Evolutionary conservation across 1,140 invertebrate species (phyloP).

Genomic region (Whitmania pigra): DNA sequence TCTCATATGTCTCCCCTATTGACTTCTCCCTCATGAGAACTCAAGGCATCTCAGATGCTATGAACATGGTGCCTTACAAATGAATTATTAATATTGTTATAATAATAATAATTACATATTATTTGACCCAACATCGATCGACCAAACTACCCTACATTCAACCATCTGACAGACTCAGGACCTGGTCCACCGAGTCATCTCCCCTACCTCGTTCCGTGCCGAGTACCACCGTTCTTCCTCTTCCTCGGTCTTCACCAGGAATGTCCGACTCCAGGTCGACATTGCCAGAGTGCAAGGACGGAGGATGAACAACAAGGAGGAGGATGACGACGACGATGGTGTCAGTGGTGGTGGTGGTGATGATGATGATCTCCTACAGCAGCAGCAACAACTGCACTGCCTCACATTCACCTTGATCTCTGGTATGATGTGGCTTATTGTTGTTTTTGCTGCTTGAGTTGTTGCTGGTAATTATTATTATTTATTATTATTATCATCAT

Average conservation of each 20-base stretch:
- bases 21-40: too few relatives aligned
- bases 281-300: conserved; percentile 34
- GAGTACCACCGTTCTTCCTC: conserved; percentile 83
- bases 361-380: conserved; percentile 40
- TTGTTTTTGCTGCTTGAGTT: not conserved
- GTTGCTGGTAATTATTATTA: not conserved
- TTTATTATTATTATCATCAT: not conserved
- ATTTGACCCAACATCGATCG: too few relatives aligned
- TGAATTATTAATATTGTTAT: too few relatives aligned
- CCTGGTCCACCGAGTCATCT: conserved; percentile 88
- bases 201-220: conserved; percentile 90
- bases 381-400: conserved; percentile 61
- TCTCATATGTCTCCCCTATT: too few relatives aligned
- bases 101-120: too few relatives aligned
- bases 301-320: not conserved
- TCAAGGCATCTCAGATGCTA: too few relatives aligned
- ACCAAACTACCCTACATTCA: too few relatives aligned
- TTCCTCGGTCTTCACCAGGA: conserved; percentile 87
- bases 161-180: conserved; percentile 71
- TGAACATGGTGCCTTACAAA: too few relatives aligned
- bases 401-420: conserved; percentile 89
- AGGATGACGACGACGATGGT: conserved; percentile 6
- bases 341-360: not conserved
- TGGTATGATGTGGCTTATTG: conserved; percentile 50
- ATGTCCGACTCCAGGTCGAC: conserved; percentile 85